phyloP scores from a whole-genome alignment of 1,140 invertebrate species.

The Drosophila nasuta region DNA sequence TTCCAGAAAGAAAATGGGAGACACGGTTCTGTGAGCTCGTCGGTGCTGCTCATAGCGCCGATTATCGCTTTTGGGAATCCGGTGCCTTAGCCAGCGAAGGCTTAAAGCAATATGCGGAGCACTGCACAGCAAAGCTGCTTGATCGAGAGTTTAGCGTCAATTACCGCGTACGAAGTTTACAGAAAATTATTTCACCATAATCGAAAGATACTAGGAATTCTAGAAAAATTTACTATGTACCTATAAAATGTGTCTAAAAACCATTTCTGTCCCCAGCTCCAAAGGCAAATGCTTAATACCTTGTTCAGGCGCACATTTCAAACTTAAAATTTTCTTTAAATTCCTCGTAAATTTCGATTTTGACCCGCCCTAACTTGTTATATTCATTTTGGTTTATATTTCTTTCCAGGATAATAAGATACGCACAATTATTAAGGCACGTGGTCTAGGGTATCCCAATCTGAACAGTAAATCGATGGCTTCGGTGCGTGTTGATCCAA shows the following conservation, averaged over 20 bases:
- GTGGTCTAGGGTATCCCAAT: conserved; percentile 96
- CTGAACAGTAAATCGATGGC: conserved; percentile 96
- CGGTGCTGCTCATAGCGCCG: conserved; percentile 95
- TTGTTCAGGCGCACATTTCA: too few species aligned
- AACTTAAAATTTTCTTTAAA: too few species aligned
- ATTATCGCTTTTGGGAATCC: conserved; percentile 96
- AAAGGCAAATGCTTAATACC: too few species aligned
- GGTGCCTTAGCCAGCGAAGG: conserved; percentile 94
- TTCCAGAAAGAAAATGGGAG: conserved; percentile 93
- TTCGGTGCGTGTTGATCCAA: conserved; percentile 95
- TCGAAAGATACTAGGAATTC: too few species aligned
- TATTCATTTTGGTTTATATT: neutral
- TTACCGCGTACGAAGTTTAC: conserved; percentile 39
- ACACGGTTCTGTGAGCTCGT: conserved; percentile 99
- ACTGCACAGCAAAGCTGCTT: conserved; percentile 93
- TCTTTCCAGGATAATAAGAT: conserved; percentile 92
- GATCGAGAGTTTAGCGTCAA: conserved; percentile 97
- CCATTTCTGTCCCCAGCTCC: too few species aligned
- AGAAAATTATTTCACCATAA: neutral
- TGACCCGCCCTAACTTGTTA: too few species aligned
- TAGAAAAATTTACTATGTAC: too few species aligned
- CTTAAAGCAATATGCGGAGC: conserved; percentile 96
- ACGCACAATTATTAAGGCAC: conserved; percentile 98
- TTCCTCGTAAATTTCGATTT: too few species aligned
- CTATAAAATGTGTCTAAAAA: too few species aligned